Conservation (phyloP, 2,797 vertebrate species). For the Rhinoraja longicauda region DNA sequence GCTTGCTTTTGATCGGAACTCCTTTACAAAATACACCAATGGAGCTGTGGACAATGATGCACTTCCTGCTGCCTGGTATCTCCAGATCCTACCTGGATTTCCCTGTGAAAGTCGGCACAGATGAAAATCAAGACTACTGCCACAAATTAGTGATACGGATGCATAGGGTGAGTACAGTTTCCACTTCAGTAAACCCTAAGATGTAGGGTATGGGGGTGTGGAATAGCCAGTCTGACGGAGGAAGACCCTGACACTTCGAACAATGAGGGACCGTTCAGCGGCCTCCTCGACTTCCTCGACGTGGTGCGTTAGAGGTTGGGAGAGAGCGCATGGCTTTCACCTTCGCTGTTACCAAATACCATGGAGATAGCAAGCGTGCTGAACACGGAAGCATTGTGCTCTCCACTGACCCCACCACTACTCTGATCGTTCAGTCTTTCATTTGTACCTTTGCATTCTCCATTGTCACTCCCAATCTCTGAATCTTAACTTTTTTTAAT, state of each 20-base stretch:
- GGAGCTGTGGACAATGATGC: conserved; percentile 87
- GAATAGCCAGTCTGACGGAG: neutral
- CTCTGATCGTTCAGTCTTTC: too few species aligned
- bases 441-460: too few species aligned
- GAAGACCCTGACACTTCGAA: neutral
- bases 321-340: neutral
- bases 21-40: conserved; percentile 82
- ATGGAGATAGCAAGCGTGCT: too few species aligned
- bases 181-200: neutral
- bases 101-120: conserved; percentile 79
- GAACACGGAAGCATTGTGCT: too few species aligned
- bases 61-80: conserved; percentile 83
- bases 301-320: neutral
- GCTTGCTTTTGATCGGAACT: conserved; percentile 79
- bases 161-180: conserved; percentile 66
- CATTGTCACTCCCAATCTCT: too few species aligned
- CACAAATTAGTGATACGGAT: conserved; percentile 87
- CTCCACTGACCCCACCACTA: too few species aligned
- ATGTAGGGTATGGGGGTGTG: neutral
- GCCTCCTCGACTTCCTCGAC: neutral
- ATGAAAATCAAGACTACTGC: conserved; percentile 88
- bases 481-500: too few species aligned
- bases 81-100: conserved; percentile 79
- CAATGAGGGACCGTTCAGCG: neutral
- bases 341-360: neutral